Evolutionary conservation across 2,888 invertebrate genomes (phyloP).

Genomic region (Julus scandinavius): DNA sequence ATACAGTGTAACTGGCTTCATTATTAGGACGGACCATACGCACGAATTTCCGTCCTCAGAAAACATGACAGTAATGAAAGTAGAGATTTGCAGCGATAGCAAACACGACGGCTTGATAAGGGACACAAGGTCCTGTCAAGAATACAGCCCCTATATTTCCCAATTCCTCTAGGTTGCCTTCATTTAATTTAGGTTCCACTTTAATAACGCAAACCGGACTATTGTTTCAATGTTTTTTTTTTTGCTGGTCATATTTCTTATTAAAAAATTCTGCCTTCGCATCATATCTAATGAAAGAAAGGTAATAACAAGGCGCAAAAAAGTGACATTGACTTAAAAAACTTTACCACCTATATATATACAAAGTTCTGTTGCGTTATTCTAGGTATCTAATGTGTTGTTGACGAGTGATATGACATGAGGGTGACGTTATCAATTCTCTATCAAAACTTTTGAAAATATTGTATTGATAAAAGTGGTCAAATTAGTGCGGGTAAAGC

Average conservation of each 20-base stretch:
- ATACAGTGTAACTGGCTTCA: constrained; percentile 6
- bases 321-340: not conserved
- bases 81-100: not conserved
- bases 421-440: not conserved
- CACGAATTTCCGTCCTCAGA: not conserved
- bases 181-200: not conserved
- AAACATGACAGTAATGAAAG: constrained; percentile 39
- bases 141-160: not conserved
- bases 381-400: not conserved
- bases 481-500: no score
- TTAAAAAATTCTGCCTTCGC: not conserved
- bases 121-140: not conserved
- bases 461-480: no score
- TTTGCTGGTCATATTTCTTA: not conserved
- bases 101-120: not conserved
- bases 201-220: not conserved
- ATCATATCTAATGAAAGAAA: not conserved
- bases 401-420: not conserved
- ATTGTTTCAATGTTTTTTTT: not conserved
- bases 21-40: not conserved
- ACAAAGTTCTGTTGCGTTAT: not conserved
- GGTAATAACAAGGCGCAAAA: not conserved
- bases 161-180: not conserved
- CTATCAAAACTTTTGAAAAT: no score
- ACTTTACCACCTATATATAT: not conserved